A percentile compares a stretch with the other conserved stretches of the same genome.
These are phyloP conservation scores for Brachycybe producta DNA, from an alignment of 2,888 invertebrate species.

Conservation along the genomic window DNA sequence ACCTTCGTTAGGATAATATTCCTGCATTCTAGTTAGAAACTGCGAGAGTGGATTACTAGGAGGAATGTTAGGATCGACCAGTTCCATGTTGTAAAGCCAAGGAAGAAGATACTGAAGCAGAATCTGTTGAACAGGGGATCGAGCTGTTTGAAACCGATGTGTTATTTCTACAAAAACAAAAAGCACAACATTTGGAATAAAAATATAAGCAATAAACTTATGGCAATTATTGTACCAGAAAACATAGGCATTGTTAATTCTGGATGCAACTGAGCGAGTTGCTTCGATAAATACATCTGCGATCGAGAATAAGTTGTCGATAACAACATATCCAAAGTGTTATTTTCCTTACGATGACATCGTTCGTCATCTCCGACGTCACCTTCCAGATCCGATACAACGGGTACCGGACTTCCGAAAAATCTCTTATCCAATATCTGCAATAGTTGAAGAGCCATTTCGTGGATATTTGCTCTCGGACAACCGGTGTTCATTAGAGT, in stretches of 20 bases:
- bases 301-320: constrained; percentile 70
- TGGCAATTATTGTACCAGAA: constrained; percentile 44
- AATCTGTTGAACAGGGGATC: constrained; percentile 80
- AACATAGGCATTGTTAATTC: constrained; percentile 99
- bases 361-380: constrained; percentile 19
- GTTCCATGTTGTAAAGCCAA: constrained; percentile 97
- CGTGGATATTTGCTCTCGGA: constrained; percentile 79
- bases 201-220: background rate
- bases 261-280: constrained; percentile 85
- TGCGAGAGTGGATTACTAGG: constrained; percentile 31
- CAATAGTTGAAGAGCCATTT: constrained; percentile 83
- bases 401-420: constrained; percentile 48
- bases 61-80: constrained; percentile 93
- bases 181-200: background rate
- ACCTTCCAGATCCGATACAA: constrained; percentile 18
- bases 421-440: constrained; percentile 85
- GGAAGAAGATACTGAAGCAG: constrained; percentile 85
- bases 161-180: constrained; percentile 67
- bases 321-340: constrained; percentile 16
- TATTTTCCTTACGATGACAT: background rate
- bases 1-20: constrained; percentile 46
- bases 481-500: constrained; percentile 93
- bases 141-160: constrained; percentile 87
- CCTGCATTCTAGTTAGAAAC: constrained; percentile 30
- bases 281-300: constrained; percentile 80